phyloP scores from a whole-genome alignment of 2,888 invertebrate genomes.

The Hydroisotoma schaefferi region DNA sequence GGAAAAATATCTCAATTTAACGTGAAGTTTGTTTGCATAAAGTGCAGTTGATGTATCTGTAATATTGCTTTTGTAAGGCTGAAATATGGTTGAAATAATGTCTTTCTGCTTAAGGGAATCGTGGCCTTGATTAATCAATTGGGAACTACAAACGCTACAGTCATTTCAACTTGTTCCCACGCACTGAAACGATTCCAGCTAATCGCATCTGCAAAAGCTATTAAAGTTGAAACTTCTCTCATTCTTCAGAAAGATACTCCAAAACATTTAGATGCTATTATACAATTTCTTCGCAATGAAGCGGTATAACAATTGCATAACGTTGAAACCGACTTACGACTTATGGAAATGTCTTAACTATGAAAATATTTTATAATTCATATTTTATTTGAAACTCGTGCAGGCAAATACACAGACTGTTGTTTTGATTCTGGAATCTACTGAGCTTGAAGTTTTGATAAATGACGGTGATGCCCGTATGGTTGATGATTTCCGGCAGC shows the following conservation, averaged over 20 bases:
- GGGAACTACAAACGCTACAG: slow-evolving; percentile 46
- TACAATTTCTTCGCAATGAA: slow-evolving; percentile 47
- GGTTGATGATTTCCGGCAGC: slow-evolving; percentile 36
- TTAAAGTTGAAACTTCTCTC: slow-evolving; percentile 45
- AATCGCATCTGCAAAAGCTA: slow-evolving; percentile 43
- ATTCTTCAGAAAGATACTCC: slow-evolving; percentile 47
- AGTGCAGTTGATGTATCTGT: not conserved
- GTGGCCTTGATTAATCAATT: slow-evolving; percentile 49
- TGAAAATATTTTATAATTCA: slow-evolving; percentile 7
- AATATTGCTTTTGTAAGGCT: not conserved
- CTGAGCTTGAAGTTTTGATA: slow-evolving; percentile 48
- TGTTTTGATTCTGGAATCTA: slow-evolving; percentile 49
- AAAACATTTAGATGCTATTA: slow-evolving; percentile 47
- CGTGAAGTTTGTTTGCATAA: not conserved
- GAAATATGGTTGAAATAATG: not conserved
- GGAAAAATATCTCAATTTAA: not conserved
- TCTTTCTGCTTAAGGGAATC: slow-evolving; percentile 48
- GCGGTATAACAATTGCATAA: slow-evolving; percentile 38
- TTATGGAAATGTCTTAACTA: slow-evolving; percentile 1
- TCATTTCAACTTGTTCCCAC: slow-evolving; percentile 49
- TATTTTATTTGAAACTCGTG: too few species aligned
- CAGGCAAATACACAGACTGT: slow-evolving; percentile 48
- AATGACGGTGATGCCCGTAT: slow-evolving; percentile 26
- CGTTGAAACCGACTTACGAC: not conserved
- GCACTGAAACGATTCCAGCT: slow-evolving; percentile 48